Evolutionary conservation across 2,888 invertebrate genomes (phyloP), one percentile per base, ranked within the genome.

Genomic region (Orthosia incerta): DNA sequence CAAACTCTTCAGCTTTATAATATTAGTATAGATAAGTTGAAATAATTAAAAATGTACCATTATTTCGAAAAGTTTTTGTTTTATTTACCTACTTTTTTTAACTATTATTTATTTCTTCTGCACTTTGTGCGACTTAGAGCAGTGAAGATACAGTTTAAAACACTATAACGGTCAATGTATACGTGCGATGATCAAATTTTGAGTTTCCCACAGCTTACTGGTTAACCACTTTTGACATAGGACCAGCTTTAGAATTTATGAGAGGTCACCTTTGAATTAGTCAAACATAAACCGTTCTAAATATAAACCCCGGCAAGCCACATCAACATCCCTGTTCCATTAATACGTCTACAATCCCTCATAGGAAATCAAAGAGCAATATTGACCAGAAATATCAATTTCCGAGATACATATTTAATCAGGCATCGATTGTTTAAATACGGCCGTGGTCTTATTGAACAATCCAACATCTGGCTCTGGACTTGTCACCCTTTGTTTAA

Each of bases 311-410:
- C 13, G 3, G n/a, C 4, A 20, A 68, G 48, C 56, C n/a, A 20
- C 20, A 31, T 16, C 1, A 13, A 15, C 4, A 13, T 15, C 16
- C 16, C 39, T 20, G 39, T 69, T 16, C 60, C 45, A 31, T 23
- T 61, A 67, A 61, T 46, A 56, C 18, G 55, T 70, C 55, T 45
- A 70, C 46, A 20, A 59, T 55, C 26, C 9, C 23, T 57, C n/a
- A 45, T 48, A 18, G 26, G 12, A 60, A 67, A n/a, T 64, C 56
- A 18, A 61, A 82, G 48, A 57, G 26, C 59, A 78, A 78, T 82
- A 78, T 82, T 78, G 56, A 82, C 71, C 45, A 50, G 18, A 12
- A 64, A 71, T 71, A 63, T 82, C 67, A 57, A 71, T 64, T 55
- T 15, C 53, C 51, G 45, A 56, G 46, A 71, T 66, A 68, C 64